These are phyloP conservation scores for Buceros bicornis DNA, from an alignment of 2,797 vertebrate species.

Conservation along the genomic window DNA sequence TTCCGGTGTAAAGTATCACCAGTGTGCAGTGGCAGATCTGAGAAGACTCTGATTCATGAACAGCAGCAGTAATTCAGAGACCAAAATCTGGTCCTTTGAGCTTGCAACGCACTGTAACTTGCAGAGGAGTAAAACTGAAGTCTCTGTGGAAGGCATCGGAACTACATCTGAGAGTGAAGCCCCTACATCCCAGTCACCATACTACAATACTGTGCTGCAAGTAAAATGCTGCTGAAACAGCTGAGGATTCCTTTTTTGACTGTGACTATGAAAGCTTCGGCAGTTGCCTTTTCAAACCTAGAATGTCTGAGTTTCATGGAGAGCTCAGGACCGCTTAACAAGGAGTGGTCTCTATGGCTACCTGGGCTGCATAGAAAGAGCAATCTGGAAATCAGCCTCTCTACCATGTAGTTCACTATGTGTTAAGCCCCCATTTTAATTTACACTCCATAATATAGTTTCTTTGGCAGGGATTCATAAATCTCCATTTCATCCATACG, in stretches of 20 bases:
- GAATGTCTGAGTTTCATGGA: conserved; percentile 10
- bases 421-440: conserved; percentile 78
- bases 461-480: conserved; percentile 79
- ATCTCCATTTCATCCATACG: conserved; percentile 67
- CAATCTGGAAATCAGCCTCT: conserved; percentile 64
- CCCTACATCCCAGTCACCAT: background rate
- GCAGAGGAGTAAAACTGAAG: background rate
- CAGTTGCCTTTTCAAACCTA: conserved; percentile 14
- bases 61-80: background rate
- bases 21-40: background rate
- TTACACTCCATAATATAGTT: conserved; percentile 76
- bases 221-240: background rate
- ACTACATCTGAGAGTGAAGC: conserved; percentile 6
- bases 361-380: conserved; percentile 52
- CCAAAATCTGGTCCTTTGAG: conserved; percentile 18
- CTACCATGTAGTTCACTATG: conserved; percentile 36
- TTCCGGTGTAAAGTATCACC: background rate
- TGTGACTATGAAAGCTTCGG: background rate
- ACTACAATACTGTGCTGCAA: background rate
- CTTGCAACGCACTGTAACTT: background rate
- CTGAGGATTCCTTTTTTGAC: background rate
- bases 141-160: background rate
- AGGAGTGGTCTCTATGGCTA: conserved; percentile 18
- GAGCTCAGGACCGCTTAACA: background rate
- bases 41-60: background rate